phyloP scores from a whole-genome alignment of 2,888 invertebrate genomes.

The Lasioglossum marginatum region DNA sequence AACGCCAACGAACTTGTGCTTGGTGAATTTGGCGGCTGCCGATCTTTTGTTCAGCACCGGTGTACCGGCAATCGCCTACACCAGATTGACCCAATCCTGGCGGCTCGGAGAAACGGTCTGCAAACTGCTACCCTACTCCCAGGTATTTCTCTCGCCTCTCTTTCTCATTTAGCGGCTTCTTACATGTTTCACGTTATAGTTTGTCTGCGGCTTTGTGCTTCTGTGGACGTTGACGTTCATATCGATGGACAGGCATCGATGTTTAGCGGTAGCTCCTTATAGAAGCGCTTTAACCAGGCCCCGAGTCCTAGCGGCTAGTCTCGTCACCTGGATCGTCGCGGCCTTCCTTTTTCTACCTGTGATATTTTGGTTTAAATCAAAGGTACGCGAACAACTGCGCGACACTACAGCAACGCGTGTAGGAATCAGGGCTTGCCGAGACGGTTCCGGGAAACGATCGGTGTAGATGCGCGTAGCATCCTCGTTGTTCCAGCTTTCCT shows the following conservation, averaged over 20 bases:
- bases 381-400: conserved; percentile 63
- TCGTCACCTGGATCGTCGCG: conserved; percentile 85
- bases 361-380: conserved; percentile 85
- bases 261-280: conserved; percentile 86
- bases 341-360: conserved; percentile 85
- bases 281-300: conserved; percentile 85
- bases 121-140: conserved; percentile 86
- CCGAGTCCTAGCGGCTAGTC: conserved; percentile 83
- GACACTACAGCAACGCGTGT: no score
- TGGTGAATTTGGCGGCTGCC: conserved; percentile 88
- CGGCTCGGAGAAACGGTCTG: conserved; percentile 85
- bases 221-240: conserved; percentile 87
- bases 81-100: conserved; percentile 86
- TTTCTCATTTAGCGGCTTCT: background rate
- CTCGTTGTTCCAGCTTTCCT: background rate
- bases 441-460: background rate
- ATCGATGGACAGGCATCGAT: conserved; percentile 86
- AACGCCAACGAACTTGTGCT: conserved; percentile 87
- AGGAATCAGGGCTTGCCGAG: background rate
- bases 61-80: conserved; percentile 86
- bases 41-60: conserved; percentile 87
- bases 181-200: conserved; percentile 83
- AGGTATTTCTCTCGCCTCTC: conserved; percentile 82
- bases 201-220: conserved; percentile 86
- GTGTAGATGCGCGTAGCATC: background rate